Percentiles rank a stretch among this genome's conserved stretches.
These are phyloP conservation scores for Odocoileus hemionus DNA, from an alignment of 2,113 vertebrate genomes.

Conservation along the genomic window DNA sequence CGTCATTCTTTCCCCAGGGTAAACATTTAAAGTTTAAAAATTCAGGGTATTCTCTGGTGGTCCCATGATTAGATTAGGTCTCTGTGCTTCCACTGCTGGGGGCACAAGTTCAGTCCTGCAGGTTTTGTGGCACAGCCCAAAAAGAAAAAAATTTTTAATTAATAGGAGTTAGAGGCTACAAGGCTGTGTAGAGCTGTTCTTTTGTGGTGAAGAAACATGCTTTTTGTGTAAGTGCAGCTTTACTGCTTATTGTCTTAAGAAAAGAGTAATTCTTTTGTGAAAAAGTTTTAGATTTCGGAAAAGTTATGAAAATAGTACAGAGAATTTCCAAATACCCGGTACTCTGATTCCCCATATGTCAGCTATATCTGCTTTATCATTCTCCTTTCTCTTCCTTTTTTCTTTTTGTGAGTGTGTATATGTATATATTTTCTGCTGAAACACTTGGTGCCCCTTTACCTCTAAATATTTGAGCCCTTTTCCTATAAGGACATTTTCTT, in stretches of 20 bases:
- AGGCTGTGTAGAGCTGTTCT: neutral
- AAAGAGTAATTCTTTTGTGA: neutral
- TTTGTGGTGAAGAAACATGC: neutral
- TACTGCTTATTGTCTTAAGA: neutral
- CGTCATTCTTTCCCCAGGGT: neutral
- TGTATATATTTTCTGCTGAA: neutral
- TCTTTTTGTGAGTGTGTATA: neutral
- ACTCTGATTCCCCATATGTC: neutral
- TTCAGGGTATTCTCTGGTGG: neutral
- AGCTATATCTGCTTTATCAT: neutral
- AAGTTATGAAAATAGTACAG: neutral
- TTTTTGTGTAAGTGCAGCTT: neutral
- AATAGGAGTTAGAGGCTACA: neutral
- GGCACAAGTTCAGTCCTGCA: neutral
- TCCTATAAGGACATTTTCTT: neutral
- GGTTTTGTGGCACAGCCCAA: neutral
- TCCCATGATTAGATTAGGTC: too few relatives aligned
- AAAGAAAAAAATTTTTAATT: neutral
- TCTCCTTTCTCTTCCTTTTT: neutral
- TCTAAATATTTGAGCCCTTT: neutral
- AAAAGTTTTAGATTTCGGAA: slow-evolving; percentile 8
- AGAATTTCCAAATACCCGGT: neutral
- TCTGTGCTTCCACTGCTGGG: neutral
- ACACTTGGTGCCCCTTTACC: neutral
- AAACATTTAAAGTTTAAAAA: neutral